Evolutionary conservation across 2,888 invertebrate genomes (phyloP), one percentile per base, ranked within the genome.

Genomic region (Mythimna impura): DNA sequence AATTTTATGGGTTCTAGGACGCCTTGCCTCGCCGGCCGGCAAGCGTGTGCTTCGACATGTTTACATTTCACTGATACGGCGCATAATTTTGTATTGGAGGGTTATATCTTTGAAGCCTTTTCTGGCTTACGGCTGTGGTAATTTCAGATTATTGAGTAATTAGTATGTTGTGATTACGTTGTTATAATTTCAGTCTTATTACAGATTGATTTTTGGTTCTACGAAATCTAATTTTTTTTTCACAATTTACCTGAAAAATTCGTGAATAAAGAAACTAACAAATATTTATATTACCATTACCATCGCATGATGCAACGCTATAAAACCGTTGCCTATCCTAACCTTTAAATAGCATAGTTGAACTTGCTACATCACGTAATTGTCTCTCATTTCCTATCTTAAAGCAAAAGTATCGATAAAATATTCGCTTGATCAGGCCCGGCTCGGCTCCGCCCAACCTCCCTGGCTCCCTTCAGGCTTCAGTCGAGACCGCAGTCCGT

Each of bases 401-500:
- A 85, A 78, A 83, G 73, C 75, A 71, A 75, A 79, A 84, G 81
- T 87, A 87, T 87, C 87, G 87, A 87, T 87, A 87, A 86, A 86
- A 86, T 86, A 86, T 80, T 84, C 74, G 82, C 78, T 79, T 78
- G 81, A 81, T 83, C 83, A 73, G 81, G 78, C 79, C 78, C 81
- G 86, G 73, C 90, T 87, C 92, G 86, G 71, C 90, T 87, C 92
- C 92, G 87, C 93, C 93, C 93, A 90, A 87, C 90, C 52, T 73
- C 62, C 64, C 52, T 30, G 40, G 61, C 40, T 40, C 90, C 90
- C 91, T 91, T 91, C 93, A 92, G 90, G 88, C 92, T 91, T 92
- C 94, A 94, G 95, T 94, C 89, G 90, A 89, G 87, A 87, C 85
- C 89, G 90, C 87, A 87, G 89, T 87, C 90, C 90, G 90, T 86